Evolutionary conservation across 2,113 vertebrate species (phyloP), one percentile per base, ranked within the genome.

Genomic region (Orientallactaga bullata): DNA sequence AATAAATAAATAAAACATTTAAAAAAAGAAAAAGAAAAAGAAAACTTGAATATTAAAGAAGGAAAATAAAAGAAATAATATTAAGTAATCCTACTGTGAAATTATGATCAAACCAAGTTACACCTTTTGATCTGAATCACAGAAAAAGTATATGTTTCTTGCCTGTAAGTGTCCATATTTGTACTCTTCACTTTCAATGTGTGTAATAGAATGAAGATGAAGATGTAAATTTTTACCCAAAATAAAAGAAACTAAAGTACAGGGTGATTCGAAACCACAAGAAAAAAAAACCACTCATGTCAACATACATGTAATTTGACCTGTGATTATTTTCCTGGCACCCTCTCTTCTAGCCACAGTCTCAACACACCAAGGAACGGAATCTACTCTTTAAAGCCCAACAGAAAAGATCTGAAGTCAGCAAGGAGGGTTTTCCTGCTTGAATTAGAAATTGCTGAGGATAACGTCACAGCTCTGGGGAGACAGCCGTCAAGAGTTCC

Each of bases 171-270:
- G 20, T 66, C n/a, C 93, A 8, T 83, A 78, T 61, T 86, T 81
- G 20, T 47, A 81, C 13, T 37, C 6, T 68, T 66, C 89, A 61
- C 30, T 81, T 84, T 85, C 28, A 58, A 39, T 60, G 2, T 47
- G 12, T 87, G 26, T 6, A 74, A 23, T 26, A 63, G 42, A 16
- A 93, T 42, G 26, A 88, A 91, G 63, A 77, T 66, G 55, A 93
- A 94, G 66, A 28, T 91, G 6, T 82, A 92, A n/a, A 82, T 77
- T 66, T 73, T 18, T 77, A 76, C 18, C 18, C 76, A 89, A 77
- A 89, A 80, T 24, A 69, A 82, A 69, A 84, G 21, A 88, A 89
- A 73, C n/a, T 51, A 42, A 85, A 90, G 37, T 71, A 94, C 76
- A 66, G 80, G 85, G 26, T 58, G 5, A 35, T 82, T 72, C 71